Conservation (phyloP, 2,797 vertebrate genomes). For the Neostethus bicornis region DNA sequence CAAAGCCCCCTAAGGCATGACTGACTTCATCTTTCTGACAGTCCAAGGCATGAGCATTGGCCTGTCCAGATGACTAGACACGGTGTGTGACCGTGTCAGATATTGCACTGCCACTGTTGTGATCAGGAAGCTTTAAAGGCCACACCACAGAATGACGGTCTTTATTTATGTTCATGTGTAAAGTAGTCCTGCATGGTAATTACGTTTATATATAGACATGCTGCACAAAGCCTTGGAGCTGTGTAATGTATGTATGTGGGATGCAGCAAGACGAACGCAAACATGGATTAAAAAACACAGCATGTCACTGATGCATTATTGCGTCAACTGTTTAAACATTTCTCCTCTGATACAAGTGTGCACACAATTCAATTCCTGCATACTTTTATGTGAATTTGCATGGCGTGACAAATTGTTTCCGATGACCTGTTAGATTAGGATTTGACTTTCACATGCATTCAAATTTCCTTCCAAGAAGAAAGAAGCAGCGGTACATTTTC, state of each 20-base stretch:
- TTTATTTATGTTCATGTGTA: conserved; percentile 53
- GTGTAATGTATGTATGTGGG: conserved; percentile 26
- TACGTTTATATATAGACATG: conserved; percentile 62
- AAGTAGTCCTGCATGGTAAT: conserved; percentile 60
- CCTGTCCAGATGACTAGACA: conserved; percentile 20
- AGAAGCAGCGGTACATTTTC: no score
- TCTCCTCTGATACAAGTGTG: neutral
- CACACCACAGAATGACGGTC: conserved; percentile 25
- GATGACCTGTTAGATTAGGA: no score
- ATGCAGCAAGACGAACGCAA: conserved; percentile 21
- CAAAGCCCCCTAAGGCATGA: conserved; percentile 40
- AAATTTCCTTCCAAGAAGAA: no score
- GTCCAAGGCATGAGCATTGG: conserved; percentile 36
- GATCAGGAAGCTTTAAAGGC: conserved; percentile 20
- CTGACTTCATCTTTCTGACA: conserved; percentile 50
- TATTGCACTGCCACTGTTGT: conserved; percentile 28
- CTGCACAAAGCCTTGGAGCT: conserved; percentile 31
- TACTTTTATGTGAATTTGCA: neutral
- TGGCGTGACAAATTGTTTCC: neutral
- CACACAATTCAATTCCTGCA: neutral
- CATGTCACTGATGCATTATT: conserved; percentile 2
- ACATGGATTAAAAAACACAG: conserved; percentile 10
- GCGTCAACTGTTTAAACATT: neutral
- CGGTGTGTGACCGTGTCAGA: conserved; percentile 24
- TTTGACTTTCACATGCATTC: no score